Evolutionary conservation across 1,140 invertebrate species (phyloP).

Genomic region (Pogonomyrmex barbatus): DNA sequence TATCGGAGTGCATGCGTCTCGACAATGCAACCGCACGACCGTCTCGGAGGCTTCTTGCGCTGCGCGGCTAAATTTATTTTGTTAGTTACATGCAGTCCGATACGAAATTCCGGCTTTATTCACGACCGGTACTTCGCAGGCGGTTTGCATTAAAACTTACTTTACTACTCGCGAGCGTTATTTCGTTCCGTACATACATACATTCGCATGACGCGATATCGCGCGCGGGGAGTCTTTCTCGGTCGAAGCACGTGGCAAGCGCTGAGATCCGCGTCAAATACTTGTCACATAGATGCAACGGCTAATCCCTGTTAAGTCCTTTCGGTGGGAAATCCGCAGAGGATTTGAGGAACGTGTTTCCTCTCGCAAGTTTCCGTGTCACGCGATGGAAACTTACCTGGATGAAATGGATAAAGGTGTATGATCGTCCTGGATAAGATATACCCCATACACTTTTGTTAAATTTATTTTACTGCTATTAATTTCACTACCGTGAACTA

Average conservation of each 20-base stretch:
- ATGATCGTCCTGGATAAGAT: neutral
- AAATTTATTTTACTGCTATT: neutral
- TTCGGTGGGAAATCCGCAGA: constrained; percentile 29
- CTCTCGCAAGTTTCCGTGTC: constrained; percentile 57
- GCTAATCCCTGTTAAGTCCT: constrained; percentile 67
- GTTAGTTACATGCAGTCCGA: neutral
- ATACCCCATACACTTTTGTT: no score
- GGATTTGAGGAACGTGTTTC: constrained; percentile 50
- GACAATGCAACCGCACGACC: constrained; percentile 59
- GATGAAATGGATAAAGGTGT: neutral
- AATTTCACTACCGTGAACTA: neutral
- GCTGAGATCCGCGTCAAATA: constrained; percentile 61
- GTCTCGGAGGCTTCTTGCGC: constrained; percentile 36
- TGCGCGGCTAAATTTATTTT: constrained; percentile 5
- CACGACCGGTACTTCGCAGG: constrained; percentile 12
- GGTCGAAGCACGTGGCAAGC: neutral
- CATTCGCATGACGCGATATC: constrained; percentile 25
- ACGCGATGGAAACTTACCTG: constrained; percentile 21
- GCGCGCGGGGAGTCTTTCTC: constrained; percentile 55
- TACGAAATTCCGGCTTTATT: constrained; percentile 47
- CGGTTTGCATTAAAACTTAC: constrained; percentile 48
- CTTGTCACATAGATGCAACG: constrained; percentile 65
- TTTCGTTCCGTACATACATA: constrained; percentile 13
- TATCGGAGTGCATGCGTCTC: constrained; percentile 78
- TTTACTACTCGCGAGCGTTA: constrained; percentile 3